phyloP scores from a whole-genome alignment of 2,113 vertebrate species.

The Tichodroma muraria region DNA sequence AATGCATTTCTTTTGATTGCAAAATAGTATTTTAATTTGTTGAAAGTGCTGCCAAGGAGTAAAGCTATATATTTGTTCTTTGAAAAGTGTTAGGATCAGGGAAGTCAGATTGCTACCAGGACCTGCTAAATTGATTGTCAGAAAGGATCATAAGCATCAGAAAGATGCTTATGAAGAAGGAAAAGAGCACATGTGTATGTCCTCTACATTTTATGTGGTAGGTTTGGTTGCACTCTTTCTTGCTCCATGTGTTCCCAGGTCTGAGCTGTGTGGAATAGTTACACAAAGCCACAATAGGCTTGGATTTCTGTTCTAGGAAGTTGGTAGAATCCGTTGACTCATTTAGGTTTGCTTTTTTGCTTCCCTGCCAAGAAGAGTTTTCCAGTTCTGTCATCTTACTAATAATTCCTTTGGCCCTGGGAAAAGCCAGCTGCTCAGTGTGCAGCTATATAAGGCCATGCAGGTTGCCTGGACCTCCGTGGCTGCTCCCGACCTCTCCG shows the following conservation, averaged over 20 bases:
- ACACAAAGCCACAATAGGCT: background rate
- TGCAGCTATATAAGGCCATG: constrained; percentile 49
- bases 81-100: background rate
- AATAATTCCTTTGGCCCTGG: constrained; percentile 44
- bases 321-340: constrained; percentile 11
- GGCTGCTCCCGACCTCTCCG: background rate
- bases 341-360: constrained; percentile 28
- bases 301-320: constrained; percentile 29
- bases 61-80: background rate
- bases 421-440: background rate
- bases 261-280: background rate
- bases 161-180: background rate
- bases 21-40: background rate
- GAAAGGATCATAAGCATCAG: background rate
- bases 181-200: background rate
- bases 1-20: background rate
- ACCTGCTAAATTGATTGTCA: background rate
- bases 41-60: background rate
- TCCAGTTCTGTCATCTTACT: constrained; percentile 53
- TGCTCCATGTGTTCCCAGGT: background rate
- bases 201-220: background rate
- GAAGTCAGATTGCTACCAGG: background rate
- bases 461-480: background rate
- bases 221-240: background rate
- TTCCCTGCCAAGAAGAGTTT: constrained; percentile 48